Percentiles rank a stretch among this genome's conserved stretches.
phyloP scores from a whole-genome alignment of 2,113 vertebrate genomes.

The Synodontis membranacea region DNA sequence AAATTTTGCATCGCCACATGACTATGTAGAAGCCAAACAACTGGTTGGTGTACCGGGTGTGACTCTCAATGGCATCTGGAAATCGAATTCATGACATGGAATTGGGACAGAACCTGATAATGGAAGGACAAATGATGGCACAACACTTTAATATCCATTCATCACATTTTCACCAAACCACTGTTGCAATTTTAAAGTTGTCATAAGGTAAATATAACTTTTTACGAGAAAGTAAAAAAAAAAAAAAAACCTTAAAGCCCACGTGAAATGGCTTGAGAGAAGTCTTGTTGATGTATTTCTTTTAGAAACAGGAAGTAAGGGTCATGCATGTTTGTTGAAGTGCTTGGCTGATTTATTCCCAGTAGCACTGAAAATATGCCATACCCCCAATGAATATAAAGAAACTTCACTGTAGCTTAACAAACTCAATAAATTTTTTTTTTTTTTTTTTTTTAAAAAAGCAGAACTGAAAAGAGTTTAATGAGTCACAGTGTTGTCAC shows the following conservation, averaged over 20 bases:
- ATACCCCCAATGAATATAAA: not conserved
- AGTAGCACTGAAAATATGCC: not conserved
- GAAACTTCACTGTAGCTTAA: not conserved
- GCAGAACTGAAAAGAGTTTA: not conserved
- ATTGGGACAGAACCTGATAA: not conserved
- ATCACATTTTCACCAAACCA: not conserved
- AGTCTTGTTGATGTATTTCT: not conserved
- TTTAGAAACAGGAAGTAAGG: not conserved
- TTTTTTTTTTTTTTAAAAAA: not conserved
- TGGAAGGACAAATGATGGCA: not conserved
- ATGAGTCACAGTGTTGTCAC: not conserved
- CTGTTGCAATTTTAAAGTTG: not conserved
- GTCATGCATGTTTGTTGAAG: not conserved
- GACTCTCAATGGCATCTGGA: not conserved
- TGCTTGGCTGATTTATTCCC: not conserved
- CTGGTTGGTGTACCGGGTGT: not conserved
- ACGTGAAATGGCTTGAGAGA: not conserved
- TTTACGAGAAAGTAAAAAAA: not conserved
- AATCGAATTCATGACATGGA: not conserved
- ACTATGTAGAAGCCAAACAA: not conserved
- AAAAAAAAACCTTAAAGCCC: not conserved
- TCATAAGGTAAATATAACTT: not conserved
- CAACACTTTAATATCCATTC: not conserved
- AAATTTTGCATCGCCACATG: not conserved
- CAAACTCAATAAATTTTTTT: not conserved